Evolutionary conservation across 2,888 invertebrate genomes (phyloP).

Genomic region (Rhodophaea formosa): DNA sequence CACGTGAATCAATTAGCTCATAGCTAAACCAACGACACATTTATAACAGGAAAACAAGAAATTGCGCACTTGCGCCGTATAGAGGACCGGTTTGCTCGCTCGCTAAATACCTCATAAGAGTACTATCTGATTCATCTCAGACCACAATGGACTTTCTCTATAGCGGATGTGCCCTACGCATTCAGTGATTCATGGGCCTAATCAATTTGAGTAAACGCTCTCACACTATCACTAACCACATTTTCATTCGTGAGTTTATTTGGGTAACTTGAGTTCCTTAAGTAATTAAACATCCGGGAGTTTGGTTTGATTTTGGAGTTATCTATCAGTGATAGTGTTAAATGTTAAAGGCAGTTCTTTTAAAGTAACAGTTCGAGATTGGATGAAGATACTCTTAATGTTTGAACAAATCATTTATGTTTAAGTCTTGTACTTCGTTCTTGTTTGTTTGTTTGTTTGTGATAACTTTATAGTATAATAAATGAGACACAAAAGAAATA

Average conservation of each 20-base stretch:
- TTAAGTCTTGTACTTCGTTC: too few relatives aligned
- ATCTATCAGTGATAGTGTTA: not conserved
- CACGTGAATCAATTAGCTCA: constrained; percentile 16
- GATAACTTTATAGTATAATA: too few relatives aligned
- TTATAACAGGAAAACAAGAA: constrained; percentile 15
- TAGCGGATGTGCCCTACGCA: constrained; percentile 4
- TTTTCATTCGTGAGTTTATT: constrained; percentile 5
- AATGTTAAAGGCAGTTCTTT: not conserved
- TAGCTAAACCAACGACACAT: constrained; percentile 4
- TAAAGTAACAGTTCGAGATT: too few relatives aligned
- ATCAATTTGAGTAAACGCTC: constrained; percentile 24
- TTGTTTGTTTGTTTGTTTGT: too few relatives aligned
- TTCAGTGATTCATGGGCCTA: not conserved
- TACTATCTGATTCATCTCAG: constrained; percentile 18
- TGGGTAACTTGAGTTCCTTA: not conserved
- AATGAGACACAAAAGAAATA: too few relatives aligned
- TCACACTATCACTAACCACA: not conserved
- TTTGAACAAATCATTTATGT: too few relatives aligned
- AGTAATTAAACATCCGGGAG: not conserved
- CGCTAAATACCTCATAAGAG: constrained; percentile 13
- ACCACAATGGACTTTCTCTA: constrained; percentile 19
- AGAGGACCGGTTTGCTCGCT: constrained; percentile 1
- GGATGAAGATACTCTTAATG: too few relatives aligned
- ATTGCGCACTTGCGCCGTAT: not conserved
- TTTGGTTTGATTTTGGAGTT: not conserved